A percentile compares a stretch with the other conserved stretches of the same genome.
Evolutionary conservation across 2,888 invertebrate species (phyloP).

Genomic region (Macropis europaea): DNA sequence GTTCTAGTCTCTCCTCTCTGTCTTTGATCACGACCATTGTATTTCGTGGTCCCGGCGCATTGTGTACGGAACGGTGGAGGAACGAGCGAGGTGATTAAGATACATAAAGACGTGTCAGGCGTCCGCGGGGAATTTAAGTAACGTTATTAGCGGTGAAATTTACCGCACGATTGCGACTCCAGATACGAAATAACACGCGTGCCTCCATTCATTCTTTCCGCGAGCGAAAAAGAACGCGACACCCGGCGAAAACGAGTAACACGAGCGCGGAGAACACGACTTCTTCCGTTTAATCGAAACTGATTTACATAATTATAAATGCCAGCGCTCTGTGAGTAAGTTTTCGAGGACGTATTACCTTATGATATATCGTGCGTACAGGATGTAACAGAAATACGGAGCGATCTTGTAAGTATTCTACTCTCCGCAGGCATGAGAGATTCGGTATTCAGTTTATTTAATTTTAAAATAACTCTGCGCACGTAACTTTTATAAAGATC

Average conservation of each 20-base stretch:
- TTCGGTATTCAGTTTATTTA: no score
- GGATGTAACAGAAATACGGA: no score
- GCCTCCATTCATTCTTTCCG: constrained; percentile 23
- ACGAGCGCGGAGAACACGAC: constrained; percentile 1
- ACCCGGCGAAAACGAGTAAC: not conserved
- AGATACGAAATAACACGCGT: constrained; percentile 27
- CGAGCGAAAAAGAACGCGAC: not conserved
- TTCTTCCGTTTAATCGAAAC: constrained; percentile 20
- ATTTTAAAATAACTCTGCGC: no score
- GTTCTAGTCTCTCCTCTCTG: constrained; percentile 2
- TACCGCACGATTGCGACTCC: not conserved
- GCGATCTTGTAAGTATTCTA: no score
- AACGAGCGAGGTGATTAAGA: constrained; percentile 27
- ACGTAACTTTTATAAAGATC: no score
- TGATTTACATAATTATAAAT: constrained; percentile 46
- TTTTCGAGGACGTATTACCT: not conserved
- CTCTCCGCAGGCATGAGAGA: no score
- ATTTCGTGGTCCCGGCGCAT: not conserved
- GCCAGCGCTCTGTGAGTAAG: constrained; percentile 15
- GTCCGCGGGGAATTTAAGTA: constrained; percentile 5
- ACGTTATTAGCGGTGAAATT: constrained; percentile 16
- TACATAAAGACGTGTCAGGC: not conserved
- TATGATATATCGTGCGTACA: no score
- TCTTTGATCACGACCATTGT: constrained; percentile 24
- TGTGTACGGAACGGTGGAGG: not conserved